A percentile compares a stretch with the other conserved stretches of the same genome.
Evolutionary conservation across 2,888 invertebrate genomes (phyloP).

Genomic region (Aphodius sticticus): DNA sequence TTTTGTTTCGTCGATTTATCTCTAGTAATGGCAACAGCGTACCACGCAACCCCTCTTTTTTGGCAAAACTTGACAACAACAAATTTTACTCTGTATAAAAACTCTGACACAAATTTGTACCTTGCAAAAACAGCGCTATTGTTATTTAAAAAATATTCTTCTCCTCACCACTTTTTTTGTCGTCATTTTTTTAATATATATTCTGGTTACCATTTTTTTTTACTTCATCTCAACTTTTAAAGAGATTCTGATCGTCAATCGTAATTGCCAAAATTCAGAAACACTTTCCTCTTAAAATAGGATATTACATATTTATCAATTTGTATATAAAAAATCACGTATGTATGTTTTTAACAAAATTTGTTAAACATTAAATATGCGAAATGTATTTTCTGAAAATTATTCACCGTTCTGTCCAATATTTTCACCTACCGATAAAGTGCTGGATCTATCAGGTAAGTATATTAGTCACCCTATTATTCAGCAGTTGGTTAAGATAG

Average conservation of each 20-base stretch:
- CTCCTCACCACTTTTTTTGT: slow-evolving; percentile 50
- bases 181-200: slow-evolving; percentile 40
- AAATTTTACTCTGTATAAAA: slow-evolving; percentile 55
- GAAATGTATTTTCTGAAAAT: no score
- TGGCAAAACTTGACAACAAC: slow-evolving; percentile 58
- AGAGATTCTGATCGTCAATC: slow-evolving; percentile 12
- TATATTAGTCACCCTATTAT: no score
- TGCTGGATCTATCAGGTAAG: no score
- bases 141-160: slow-evolving; percentile 55
- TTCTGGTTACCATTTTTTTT: slow-evolving; percentile 21
- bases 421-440: no score
- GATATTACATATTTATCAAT: slow-evolving; percentile 5
- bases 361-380: no score
- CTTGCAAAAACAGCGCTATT: slow-evolving; percentile 60
- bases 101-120: slow-evolving; percentile 61
- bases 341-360: neutral
- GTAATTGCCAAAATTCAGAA: neutral
- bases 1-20: slow-evolving; percentile 22
- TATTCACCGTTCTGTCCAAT: no score
- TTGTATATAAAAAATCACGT: neutral
- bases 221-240: slow-evolving; percentile 22
- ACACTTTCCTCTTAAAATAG: neutral
- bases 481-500: no score
- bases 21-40: neutral
- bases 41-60: slow-evolving; percentile 45